Evolutionary conservation across 2,113 vertebrate species (phyloP).

Genomic region (Macaca nemestrina): DNA sequence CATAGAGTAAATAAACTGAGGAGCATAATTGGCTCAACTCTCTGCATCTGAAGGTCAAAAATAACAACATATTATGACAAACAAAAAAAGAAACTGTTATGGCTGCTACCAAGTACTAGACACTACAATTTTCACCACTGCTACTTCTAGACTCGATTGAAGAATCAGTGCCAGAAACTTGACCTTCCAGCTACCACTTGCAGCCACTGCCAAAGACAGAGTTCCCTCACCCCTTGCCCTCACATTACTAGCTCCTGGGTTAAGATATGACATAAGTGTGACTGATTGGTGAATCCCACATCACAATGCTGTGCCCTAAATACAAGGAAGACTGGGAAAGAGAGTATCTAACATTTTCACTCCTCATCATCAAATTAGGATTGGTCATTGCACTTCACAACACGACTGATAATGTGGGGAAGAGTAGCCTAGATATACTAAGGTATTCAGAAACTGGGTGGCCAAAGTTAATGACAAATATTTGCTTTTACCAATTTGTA

Average conservation of each 20-base stretch:
- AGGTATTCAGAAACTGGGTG: background rate
- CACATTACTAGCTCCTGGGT: background rate
- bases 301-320: background rate
- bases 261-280: background rate
- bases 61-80: conserved; percentile 21
- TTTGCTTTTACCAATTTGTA: background rate
- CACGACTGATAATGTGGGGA: background rate
- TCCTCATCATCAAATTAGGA: fast-evolving
- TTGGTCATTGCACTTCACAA: background rate
- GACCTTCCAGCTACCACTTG: background rate
- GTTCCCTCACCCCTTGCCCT: background rate
- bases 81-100: background rate
- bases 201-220: background rate
- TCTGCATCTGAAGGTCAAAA: conserved; percentile 19
- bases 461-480: background rate
- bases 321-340: background rate
- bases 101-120: background rate
- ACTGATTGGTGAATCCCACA: background rate
- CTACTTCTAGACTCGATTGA: background rate
- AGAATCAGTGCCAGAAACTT: background rate
- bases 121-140: background rate
- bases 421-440: background rate
- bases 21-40: background rate
- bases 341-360: background rate
- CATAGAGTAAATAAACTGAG: background rate